Percentiles rank a stretch among this genome's conserved stretches.
These are phyloP conservation scores for Vanessa tameamea DNA, from an alignment of 1,140 invertebrate genomes.

Conservation along the genomic window DNA sequence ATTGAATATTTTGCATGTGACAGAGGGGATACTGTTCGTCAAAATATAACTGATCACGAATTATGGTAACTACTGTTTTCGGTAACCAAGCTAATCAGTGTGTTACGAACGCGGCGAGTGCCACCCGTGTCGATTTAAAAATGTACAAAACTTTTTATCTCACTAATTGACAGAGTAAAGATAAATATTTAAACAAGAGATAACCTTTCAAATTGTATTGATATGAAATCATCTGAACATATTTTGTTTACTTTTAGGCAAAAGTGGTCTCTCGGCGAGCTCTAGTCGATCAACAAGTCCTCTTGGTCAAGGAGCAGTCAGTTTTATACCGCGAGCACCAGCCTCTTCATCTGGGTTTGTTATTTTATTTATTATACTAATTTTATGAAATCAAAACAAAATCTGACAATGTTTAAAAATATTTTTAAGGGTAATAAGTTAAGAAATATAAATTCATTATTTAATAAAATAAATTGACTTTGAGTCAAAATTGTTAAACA, in stretches of 20 bases:
- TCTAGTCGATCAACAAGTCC: slow-evolving; percentile 79
- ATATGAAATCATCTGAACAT: slow-evolving; percentile 9
- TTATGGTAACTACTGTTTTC: slow-evolving; percentile 41
- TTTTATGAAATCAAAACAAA: slow-evolving; percentile 1
- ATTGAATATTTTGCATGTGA: slow-evolving; percentile 44
- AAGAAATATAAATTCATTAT: no score
- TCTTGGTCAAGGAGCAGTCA: slow-evolving; percentile 67
- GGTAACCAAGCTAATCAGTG: slow-evolving; percentile 49
- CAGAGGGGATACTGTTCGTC: slow-evolving; percentile 43
- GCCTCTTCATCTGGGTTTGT: slow-evolving; percentile 69
- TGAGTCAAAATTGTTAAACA: slow-evolving; percentile 7
- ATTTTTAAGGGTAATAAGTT: no score
- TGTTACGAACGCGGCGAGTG: slow-evolving; percentile 50
- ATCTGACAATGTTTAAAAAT: neutral
- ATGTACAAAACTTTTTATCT: slow-evolving; percentile 24
- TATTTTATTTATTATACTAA: slow-evolving; percentile 17
- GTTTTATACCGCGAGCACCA: slow-evolving; percentile 73
- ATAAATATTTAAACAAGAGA: slow-evolving; percentile 26
- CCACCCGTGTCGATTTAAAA: slow-evolving; percentile 54
- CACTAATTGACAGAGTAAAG: slow-evolving; percentile 22
- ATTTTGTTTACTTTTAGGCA: slow-evolving; percentile 50
- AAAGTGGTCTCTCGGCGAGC: slow-evolving; percentile 77
- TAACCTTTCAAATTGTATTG: slow-evolving; percentile 21
- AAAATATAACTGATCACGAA: slow-evolving; percentile 49
- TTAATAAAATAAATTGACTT: neutral